A percentile compares a stretch with the other conserved stretches of the same genome.
These are phyloP conservation scores for Gortyna flavago DNA, from an alignment of 2,888 invertebrate species.

Conservation along the genomic window DNA sequence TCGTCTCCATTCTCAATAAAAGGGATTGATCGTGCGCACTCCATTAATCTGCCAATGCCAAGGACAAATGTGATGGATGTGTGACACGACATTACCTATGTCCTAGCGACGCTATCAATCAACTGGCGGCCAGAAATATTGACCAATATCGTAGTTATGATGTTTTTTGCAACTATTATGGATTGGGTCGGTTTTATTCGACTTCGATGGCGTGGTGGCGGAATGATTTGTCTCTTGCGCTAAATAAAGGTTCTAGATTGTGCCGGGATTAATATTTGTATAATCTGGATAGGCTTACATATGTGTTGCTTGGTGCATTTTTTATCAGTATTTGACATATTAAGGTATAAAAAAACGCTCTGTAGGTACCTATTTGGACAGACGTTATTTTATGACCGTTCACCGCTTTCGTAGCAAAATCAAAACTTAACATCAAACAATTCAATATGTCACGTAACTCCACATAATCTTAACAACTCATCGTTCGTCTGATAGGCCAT, in stretches of 20 bases:
- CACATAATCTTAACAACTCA: conserved; percentile 11
- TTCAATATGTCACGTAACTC: conserved; percentile 2
- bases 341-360: no score
- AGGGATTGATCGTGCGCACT: conserved; percentile 69
- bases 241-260: conserved; percentile 9
- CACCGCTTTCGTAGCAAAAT: background rate
- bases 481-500: conserved; percentile 62
- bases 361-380: no score
- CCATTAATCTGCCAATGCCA: conserved; percentile 80
- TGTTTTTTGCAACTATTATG: conserved; percentile 50
- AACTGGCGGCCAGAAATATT: conserved; percentile 51
- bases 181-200: conserved; percentile 47
- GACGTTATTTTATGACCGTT: background rate
- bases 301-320: background rate
- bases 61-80: conserved; percentile 79
- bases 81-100: conserved; percentile 78
- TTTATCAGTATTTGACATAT: no score
- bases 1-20: conserved; percentile 63
- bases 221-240: conserved; percentile 18
- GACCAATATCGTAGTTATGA: conserved; percentile 55
- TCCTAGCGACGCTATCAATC: conserved; percentile 63
- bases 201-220: conserved; percentile 8
- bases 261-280: background rate
- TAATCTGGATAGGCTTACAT: background rate
- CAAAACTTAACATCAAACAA: background rate